Evolutionary conservation across 2,113 vertebrate genomes (phyloP).

Genomic region (Montifringilla adamsi): DNA sequence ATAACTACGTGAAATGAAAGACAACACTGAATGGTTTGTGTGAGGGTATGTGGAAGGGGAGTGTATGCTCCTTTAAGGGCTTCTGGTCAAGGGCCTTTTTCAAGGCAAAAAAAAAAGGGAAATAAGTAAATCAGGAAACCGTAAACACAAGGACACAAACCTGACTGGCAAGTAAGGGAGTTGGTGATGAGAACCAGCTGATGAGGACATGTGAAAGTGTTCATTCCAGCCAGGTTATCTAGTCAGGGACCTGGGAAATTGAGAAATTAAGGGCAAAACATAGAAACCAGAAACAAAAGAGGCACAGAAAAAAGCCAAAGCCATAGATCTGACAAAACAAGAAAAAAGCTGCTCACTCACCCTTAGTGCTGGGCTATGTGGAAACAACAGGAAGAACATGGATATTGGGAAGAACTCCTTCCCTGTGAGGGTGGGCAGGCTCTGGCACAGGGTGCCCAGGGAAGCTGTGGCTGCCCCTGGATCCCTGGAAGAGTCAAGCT

Average conservation of each 20-base stretch:
- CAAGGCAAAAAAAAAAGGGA: background rate
- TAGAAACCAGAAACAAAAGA: background rate
- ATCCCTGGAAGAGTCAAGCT: background rate
- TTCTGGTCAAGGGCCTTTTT: background rate
- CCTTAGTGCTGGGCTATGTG: background rate
- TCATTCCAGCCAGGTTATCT: background rate
- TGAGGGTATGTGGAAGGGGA: background rate
- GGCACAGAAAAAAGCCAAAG: background rate
- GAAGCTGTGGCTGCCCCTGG: background rate
- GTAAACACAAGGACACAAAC: background rate
- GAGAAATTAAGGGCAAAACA: background rate
- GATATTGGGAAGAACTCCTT: too few relatives aligned
- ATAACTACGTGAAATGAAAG: background rate
- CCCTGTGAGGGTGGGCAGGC: background rate
- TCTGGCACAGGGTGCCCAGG: background rate
- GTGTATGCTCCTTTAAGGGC: background rate
- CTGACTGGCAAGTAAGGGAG: background rate
- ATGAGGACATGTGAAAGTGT: accelerated
- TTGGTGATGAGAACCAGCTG: background rate
- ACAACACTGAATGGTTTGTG: background rate
- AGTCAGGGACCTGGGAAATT: accelerated
- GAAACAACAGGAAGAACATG: background rate
- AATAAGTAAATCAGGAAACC: background rate
- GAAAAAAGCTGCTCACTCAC: background rate
- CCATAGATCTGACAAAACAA: background rate